Percentiles rank a stretch among this genome's conserved stretches.
These are phyloP conservation scores for Pardosa pseudoannulata DNA, from an alignment of 2,888 invertebrate species.

Conservation along the genomic window DNA sequence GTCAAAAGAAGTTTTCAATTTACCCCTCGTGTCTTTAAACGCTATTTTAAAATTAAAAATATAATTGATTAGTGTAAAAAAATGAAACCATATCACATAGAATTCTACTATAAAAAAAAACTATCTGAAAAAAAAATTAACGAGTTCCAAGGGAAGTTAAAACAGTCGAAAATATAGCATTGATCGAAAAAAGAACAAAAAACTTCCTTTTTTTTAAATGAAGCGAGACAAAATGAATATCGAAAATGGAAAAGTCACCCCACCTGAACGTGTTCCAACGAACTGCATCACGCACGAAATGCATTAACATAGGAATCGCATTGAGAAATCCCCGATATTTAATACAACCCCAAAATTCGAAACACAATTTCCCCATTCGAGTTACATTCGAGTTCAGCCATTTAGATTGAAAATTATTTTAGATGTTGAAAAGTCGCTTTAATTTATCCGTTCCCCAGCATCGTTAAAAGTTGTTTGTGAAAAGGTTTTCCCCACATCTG, in stretches of 20 bases:
- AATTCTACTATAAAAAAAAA: too few species aligned
- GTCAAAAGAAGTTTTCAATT: too few species aligned
- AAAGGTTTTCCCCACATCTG: not conserved
- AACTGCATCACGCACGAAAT: not conserved
- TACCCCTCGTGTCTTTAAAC: too few species aligned
- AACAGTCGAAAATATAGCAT: too few species aligned
- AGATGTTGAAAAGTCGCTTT: constrained; percentile 28
- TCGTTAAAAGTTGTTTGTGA: not conserved
- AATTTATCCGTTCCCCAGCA: not conserved
- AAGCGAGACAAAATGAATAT: not conserved
- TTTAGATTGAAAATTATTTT: constrained; percentile 17
- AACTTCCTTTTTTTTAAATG: not conserved
- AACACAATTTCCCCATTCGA: not conserved
- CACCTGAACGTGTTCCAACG: not conserved
- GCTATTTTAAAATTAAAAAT: too few species aligned
- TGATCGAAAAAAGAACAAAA: too few species aligned
- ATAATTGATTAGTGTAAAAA: too few species aligned
- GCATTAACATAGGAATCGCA: not conserved
- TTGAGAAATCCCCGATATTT: not conserved
- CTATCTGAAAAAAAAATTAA: too few species aligned
- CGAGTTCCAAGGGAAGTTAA: too few species aligned
- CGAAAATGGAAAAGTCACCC: not conserved
- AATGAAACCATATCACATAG: too few species aligned
- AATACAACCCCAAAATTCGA: not conserved
- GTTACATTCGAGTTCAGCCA: not conserved